These are phyloP conservation scores for Eremophila alpestris DNA, from an alignment of 2,797 vertebrate genomes.

Conservation along the genomic window DNA sequence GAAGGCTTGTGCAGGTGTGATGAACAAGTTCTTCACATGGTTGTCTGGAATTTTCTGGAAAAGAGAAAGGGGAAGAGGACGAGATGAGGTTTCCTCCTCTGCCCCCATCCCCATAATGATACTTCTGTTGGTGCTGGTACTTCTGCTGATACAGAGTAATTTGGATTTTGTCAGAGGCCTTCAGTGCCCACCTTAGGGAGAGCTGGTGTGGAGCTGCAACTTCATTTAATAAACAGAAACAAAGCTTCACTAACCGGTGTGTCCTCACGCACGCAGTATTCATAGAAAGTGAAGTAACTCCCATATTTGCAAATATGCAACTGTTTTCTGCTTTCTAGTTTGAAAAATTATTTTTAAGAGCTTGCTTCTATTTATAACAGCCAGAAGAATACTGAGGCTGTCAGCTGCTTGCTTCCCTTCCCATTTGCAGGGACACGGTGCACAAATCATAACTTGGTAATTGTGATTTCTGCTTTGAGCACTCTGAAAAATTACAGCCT, in stretches of 20 bases:
- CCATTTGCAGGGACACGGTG: neutral
- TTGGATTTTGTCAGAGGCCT: neutral
- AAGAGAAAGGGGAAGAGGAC: neutral
- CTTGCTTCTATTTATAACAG: conserved; percentile 32
- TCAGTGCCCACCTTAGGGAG: neutral
- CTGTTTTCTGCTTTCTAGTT: conserved; percentile 4
- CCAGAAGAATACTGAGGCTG: neutral
- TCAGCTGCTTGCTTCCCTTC: conserved; percentile 5
- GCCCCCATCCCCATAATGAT: too few relatives aligned
- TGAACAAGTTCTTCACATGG: neutral
- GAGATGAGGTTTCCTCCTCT: neutral
- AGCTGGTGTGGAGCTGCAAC: neutral
- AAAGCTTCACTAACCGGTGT: neutral
- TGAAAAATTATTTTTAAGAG: conserved; percentile 26
- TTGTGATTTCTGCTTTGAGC: conserved; percentile 34
- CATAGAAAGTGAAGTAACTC: neutral
- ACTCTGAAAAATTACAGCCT: conserved; percentile 9
- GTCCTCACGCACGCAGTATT: neutral
- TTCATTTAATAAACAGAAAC: neutral
- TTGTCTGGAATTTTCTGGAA: neutral
- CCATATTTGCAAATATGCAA: neutral
- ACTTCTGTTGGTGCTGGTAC: neutral
- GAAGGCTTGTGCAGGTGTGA: neutral
- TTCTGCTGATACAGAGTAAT: neutral
- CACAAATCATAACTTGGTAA: conserved; percentile 4